phyloP scores from a whole-genome alignment of 2,888 invertebrate species.

The Anoncus sp. region DNA sequence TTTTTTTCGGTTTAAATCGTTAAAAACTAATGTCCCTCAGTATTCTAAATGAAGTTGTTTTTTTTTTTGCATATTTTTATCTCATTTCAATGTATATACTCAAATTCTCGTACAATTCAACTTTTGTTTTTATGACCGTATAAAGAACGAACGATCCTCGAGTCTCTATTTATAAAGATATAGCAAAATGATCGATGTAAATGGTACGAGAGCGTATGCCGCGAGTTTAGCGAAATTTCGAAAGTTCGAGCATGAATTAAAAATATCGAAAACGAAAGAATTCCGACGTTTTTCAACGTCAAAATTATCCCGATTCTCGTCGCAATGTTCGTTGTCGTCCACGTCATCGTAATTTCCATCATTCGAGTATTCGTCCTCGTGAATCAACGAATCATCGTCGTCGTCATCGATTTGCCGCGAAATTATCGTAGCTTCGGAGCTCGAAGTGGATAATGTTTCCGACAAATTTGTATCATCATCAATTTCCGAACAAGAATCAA shows the following conservation, averaged over 20 bases:
- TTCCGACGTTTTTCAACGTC: slow-evolving; percentile 68
- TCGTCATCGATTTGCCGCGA: slow-evolving; percentile 17
- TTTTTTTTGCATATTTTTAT: too few species aligned
- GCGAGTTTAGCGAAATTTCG: slow-evolving; percentile 74
- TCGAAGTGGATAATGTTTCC: not conserved
- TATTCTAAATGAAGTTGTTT: too few species aligned
- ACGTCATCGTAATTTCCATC: slow-evolving; percentile 46
- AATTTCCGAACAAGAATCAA: not conserved
- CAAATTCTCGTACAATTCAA: not conserved
- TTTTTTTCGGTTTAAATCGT: slow-evolving; percentile 1
- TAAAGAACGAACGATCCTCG: not conserved
- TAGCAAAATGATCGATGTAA: slow-evolving; percentile 76
- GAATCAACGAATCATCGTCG: not conserved
- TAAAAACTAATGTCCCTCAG: too few species aligned
- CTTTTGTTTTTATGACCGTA: slow-evolving; percentile 10
- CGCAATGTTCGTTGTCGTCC: slow-evolving; percentile 36
- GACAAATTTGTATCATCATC: not conserved
- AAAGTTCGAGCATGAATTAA: slow-evolving; percentile 74
- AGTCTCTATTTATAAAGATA: slow-evolving; percentile 75
- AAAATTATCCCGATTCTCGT: slow-evolving; percentile 56
- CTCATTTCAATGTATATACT: too few species aligned
- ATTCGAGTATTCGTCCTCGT: slow-evolving; percentile 21
- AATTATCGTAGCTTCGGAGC: not conserved
- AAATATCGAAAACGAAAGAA: slow-evolving; percentile 74
- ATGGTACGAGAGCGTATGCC: slow-evolving; percentile 77